phyloP scores from a whole-genome alignment of 2,888 invertebrate genomes.

The Ernsta delagoae region DNA sequence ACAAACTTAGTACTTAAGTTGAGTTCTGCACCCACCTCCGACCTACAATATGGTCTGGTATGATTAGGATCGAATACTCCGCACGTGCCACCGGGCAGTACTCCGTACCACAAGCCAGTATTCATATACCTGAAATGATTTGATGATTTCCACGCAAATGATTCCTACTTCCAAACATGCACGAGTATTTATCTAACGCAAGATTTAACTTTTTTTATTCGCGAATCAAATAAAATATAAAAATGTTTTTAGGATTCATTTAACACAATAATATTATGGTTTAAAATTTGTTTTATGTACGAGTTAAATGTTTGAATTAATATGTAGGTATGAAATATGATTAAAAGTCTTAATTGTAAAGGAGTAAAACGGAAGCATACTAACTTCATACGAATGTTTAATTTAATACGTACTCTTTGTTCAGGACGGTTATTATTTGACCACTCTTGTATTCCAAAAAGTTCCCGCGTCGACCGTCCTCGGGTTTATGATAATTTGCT shows the following conservation, averaged over 20 bases:
- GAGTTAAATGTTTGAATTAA: too few species aligned
- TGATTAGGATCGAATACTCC: conserved; percentile 96
- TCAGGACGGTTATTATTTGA: conserved; percentile 95
- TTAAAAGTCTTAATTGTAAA: too few species aligned
- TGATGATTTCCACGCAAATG: neutral
- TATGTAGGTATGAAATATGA: too few species aligned
- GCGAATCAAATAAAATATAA: too few species aligned
- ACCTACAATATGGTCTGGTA: conserved; percentile 88
- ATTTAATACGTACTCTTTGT: conserved; percentile 67
- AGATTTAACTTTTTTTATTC: too few species aligned
- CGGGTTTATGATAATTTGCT: conserved; percentile 75
- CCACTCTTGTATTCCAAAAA: conserved; percentile 93
- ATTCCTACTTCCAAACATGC: too few species aligned
- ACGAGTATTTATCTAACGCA: too few species aligned
- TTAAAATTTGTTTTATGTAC: too few species aligned
- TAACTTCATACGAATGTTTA: neutral
- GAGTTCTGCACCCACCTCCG: conserved; percentile 54
- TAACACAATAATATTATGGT: too few species aligned
- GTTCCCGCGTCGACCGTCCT: conserved; percentile 83
- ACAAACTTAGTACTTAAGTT: neutral
- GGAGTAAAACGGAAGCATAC: too few species aligned
- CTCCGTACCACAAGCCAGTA: conserved; percentile 94
- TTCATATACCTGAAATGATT: conserved; percentile 78
- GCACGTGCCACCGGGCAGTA: conserved; percentile 94
- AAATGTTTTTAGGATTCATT: too few species aligned